phyloP scores from a whole-genome alignment of 2,888 invertebrate species.

The Papilio elwesi region DNA sequence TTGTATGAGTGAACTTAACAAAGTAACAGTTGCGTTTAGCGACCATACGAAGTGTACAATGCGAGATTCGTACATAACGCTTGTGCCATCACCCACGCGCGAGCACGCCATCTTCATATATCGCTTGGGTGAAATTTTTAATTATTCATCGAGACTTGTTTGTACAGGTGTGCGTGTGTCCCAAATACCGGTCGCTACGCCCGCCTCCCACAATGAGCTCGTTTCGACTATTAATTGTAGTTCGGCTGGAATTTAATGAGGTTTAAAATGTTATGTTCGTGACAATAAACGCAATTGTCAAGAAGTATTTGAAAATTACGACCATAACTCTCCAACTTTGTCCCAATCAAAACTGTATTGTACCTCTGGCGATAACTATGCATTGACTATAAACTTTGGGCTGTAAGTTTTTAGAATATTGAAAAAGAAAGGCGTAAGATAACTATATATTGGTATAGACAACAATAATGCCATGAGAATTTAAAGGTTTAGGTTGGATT shows the following conservation, averaged over 20 bases:
- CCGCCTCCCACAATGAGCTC: slow-evolving; percentile 44
- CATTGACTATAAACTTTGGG: too few relatives aligned
- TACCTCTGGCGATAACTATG: too few relatives aligned
- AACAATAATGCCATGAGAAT: too few relatives aligned
- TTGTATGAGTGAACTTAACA: not conserved
- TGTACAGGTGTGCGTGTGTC: slow-evolving; percentile 67
- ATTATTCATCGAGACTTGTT: slow-evolving; percentile 66
- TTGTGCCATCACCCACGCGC: slow-evolving; percentile 39
- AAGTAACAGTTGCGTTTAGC: slow-evolving; percentile 30
- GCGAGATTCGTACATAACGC: slow-evolving; percentile 14
- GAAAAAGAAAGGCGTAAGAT: too few relatives aligned
- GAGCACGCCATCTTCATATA: slow-evolving; percentile 44
- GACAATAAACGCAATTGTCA: not conserved
- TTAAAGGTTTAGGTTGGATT: too few relatives aligned
- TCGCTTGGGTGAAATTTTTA: slow-evolving; percentile 54
- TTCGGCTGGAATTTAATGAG: slow-evolving; percentile 26
- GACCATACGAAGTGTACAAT: slow-evolving; percentile 6
- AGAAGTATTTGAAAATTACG: not conserved
- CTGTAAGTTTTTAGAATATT: too few relatives aligned
- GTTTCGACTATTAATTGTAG: slow-evolving; percentile 42
- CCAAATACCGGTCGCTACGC: slow-evolving; percentile 62
- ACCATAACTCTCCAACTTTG: not conserved
- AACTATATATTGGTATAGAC: too few relatives aligned
- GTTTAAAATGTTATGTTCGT: not conserved
- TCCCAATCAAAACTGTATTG: too few relatives aligned